phyloP scores from a whole-genome alignment of 1,140 invertebrate genomes.

The Nasonia vitripennis region DNA sequence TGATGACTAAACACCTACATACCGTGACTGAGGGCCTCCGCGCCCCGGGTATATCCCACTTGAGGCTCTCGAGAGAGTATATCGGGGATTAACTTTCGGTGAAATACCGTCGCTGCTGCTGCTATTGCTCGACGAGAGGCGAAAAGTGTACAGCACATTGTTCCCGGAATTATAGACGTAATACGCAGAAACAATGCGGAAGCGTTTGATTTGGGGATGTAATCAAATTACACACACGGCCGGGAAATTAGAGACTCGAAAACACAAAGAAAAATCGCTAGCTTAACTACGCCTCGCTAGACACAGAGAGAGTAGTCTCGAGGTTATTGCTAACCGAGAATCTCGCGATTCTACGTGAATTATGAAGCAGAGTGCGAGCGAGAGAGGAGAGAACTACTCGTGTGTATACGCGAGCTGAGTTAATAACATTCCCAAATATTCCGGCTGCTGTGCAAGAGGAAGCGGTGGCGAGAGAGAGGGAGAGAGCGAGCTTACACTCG shows the following conservation, averaged over 20 bases:
- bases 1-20: not conserved
- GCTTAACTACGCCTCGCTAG: not conserved
- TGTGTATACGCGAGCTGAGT: constrained; percentile 36
- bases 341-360: constrained; percentile 36
- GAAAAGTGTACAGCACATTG: not conserved
- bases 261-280: not conserved
- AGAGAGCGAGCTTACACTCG: constrained; percentile 18
- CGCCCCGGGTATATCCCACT: not conserved
- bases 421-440: constrained; percentile 49
- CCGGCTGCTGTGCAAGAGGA: not conserved
- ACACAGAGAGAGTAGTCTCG: constrained; percentile 12
- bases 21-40: not conserved
- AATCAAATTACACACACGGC: not conserved
- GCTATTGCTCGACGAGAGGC: not conserved
- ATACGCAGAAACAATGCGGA: not conserved
- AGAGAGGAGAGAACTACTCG: not conserved
- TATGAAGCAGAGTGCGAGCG: constrained; percentile 26
- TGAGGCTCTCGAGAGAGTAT: not conserved
- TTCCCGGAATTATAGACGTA: not conserved
- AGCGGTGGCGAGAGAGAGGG: not conserved
- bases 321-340: constrained; percentile 47
- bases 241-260: not conserved
- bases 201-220: not conserved
- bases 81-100: not conserved
- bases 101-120: not conserved